Conservation (phyloP, 1,140 invertebrate genomes). For the Drosophila sp. region DNA sequence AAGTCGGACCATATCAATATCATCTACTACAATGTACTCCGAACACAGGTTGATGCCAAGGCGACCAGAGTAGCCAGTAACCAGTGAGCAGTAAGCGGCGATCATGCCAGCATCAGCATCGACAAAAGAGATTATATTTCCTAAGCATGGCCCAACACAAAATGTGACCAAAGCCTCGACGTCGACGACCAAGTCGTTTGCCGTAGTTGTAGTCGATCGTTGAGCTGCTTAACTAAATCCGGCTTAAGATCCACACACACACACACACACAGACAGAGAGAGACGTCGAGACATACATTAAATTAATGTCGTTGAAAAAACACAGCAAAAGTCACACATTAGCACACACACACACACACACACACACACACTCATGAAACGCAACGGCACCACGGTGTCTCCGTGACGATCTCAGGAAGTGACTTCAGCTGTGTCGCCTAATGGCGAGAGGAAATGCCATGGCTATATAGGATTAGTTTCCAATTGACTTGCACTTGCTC, state of each 20-base stretch:
- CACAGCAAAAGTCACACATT: constrained; percentile 83
- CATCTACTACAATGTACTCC: constrained; percentile 16
- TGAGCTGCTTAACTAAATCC: constrained; percentile 83
- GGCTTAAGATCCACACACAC: constrained; percentile 80
- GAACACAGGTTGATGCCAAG: constrained; percentile 44
- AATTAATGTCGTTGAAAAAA: constrained; percentile 82
- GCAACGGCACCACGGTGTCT: constrained; percentile 34
- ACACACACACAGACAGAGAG: not conserved
- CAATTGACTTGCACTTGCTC: constrained; percentile 44
- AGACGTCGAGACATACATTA: constrained; percentile 21
- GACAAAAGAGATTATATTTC: constrained; percentile 82
- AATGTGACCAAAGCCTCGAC: constrained; percentile 56
- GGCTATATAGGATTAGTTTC: constrained; percentile 60
- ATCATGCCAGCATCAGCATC: constrained; percentile 71
- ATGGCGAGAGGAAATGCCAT: constrained; percentile 56
- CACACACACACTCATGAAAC: constrained; percentile 59
- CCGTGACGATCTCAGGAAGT: constrained; percentile 4
- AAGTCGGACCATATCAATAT: constrained; percentile 21
- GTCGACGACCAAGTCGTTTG: constrained; percentile 14
- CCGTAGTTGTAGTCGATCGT: constrained; percentile 54
- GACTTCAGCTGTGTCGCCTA: constrained; percentile 23
- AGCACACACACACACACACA: constrained; percentile 57
- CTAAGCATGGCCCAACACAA: constrained; percentile 74
- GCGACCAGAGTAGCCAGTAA: constrained; percentile 7
- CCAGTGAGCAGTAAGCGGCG: constrained; percentile 71